A percentile compares a stretch with the other conserved stretches of the same genome.
phyloP scores from a whole-genome alignment of 2,113 vertebrate species.

The Odobenus rosmarus region DNA sequence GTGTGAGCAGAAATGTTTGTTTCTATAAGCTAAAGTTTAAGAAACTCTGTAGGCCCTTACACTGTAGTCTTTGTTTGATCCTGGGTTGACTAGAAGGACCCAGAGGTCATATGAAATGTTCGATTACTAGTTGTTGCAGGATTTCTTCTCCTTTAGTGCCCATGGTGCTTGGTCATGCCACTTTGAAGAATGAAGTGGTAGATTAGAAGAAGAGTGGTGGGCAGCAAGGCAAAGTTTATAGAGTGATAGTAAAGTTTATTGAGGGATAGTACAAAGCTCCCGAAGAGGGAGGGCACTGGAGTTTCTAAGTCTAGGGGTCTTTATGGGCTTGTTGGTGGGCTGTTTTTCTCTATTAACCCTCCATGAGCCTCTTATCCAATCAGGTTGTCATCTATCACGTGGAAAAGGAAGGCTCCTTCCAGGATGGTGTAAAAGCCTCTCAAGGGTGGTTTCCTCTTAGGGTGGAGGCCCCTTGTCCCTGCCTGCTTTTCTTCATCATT shows the following conservation, averaged over 20 bases:
- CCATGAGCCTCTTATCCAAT: not conserved
- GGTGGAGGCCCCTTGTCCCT: not conserved
- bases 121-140: not conserved
- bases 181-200: not conserved
- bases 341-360: not conserved
- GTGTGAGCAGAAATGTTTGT: not conserved
- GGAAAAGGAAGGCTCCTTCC: not conserved
- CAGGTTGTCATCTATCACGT: not conserved
- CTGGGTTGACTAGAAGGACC: not conserved
- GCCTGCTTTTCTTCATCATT: not conserved
- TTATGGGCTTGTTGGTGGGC: not conserved
- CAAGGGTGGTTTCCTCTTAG: not conserved
- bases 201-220: not conserved
- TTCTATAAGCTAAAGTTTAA: not conserved
- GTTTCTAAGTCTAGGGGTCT: not conserved
- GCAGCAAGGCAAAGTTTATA: not conserved
- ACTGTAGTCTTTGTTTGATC: not conserved
- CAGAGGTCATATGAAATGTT: not conserved
- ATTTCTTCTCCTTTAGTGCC: not conserved
- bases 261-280: not conserved
- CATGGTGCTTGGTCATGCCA: not conserved
- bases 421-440: not conserved
- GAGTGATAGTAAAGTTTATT: not conserved
- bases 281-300: not conserved
- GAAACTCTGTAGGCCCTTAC: not conserved